Conservation (phyloP, 2,888 invertebrate genomes). For the Chrysolina haemoptera region DNA sequence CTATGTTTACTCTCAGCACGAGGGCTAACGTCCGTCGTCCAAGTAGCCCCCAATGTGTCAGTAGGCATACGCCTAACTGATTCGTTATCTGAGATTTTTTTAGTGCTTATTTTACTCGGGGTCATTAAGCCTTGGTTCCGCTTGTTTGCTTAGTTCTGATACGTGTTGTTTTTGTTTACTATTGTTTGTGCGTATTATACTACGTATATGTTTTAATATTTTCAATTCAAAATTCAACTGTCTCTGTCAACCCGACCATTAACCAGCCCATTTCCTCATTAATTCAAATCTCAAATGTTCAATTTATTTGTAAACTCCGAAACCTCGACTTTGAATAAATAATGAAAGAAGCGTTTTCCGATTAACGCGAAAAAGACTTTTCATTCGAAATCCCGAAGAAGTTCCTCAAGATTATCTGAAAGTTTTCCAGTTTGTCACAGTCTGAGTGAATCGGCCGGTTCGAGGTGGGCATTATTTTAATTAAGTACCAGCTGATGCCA, state of each 20-base stretch:
- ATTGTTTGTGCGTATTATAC: too few species aligned
- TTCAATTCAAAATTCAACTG: neutral
- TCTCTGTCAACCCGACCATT: neutral
- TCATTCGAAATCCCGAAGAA: slow-evolving; percentile 22
- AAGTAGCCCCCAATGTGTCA: too few species aligned
- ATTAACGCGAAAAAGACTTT: slow-evolving; percentile 44
- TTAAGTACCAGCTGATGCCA: slow-evolving; percentile 67
- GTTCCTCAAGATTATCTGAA: slow-evolving; percentile 32
- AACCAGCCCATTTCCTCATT: slow-evolving; percentile 30
- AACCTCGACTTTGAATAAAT: slow-evolving; percentile 49
- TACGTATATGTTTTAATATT: neutral
- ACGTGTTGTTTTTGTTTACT: too few species aligned
- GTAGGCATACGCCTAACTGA: too few species aligned
- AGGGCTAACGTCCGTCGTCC: too few species aligned
- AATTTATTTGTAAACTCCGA: slow-evolving; percentile 42
- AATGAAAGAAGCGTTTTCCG: slow-evolving; percentile 44
- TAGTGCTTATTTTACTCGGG: too few species aligned
- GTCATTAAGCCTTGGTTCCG: too few species aligned
- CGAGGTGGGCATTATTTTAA: slow-evolving; percentile 66
- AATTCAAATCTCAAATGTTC: slow-evolving; percentile 34
- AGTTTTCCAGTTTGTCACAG: slow-evolving; percentile 38
- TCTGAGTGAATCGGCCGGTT: slow-evolving; percentile 33
- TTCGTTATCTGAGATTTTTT: too few species aligned
- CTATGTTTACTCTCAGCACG: too few species aligned
- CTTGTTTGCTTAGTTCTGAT: too few species aligned